Evolutionary conservation across 2,797 vertebrate genomes (phyloP).

Genomic region (Dendrocincla fuliginosa): DNA sequence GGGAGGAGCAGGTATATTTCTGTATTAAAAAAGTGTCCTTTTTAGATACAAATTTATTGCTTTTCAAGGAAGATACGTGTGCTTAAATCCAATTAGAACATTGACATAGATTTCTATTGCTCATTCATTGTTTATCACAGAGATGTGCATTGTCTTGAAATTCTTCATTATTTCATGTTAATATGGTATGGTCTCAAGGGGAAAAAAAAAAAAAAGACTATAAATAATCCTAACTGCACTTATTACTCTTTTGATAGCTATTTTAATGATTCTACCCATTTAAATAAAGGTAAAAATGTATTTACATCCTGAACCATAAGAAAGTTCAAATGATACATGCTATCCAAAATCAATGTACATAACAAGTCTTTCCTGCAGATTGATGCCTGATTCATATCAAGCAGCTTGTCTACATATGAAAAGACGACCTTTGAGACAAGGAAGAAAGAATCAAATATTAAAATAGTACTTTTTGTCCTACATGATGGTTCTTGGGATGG

Average conservation of each 20-base stretch:
- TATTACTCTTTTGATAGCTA: background rate
- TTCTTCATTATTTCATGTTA: background rate
- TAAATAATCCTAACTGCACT: background rate
- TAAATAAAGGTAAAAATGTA: background rate
- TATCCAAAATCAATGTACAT: background rate
- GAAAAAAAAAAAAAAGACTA: background rate
- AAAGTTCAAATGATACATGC: background rate
- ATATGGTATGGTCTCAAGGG: background rate
- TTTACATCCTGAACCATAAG: background rate
- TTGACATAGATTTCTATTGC: background rate
- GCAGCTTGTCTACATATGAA: background rate
- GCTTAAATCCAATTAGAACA: background rate
- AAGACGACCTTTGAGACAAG: background rate
- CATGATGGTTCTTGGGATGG: background rate
- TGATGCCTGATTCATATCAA: background rate
- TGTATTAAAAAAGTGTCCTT: background rate
- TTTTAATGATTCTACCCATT: background rate
- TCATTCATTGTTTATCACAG: background rate
- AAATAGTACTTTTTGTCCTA: fast-evolving
- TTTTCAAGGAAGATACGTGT: background rate
- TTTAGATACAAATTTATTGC: background rate
- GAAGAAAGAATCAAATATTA: background rate
- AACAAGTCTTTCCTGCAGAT: background rate
- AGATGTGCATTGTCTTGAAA: background rate
- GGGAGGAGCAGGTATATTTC: background rate